Base-by-base conservation (phyloP, 2,888 invertebrate species). In the Parnassius smintheus region DNA sequence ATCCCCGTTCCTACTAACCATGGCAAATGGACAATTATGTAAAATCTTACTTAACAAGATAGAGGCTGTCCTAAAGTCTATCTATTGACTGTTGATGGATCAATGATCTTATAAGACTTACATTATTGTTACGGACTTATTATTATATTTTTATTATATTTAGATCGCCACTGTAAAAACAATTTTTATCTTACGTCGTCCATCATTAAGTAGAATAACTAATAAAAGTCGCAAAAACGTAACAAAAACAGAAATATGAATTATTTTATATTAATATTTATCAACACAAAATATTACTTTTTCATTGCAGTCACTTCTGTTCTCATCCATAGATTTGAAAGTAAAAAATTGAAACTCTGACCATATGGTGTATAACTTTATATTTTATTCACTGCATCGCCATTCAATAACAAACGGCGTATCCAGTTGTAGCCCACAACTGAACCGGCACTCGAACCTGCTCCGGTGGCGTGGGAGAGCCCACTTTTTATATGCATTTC, bases 391-490 rank as follows among this genome's bases (percentile, higher is more conserved):
- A n/a, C 44, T 35, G 11, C 59, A 55, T 51, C 55, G 54, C 52
- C 64, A 64, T 66, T 61, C 59, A 65, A 56, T 22, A 60, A 50
- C 49, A 51, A 42, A 41, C 53, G 46, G 50, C 10, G 22, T 13
- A 18, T 13, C 13, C 35, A 48, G 56, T 51, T 59, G 53, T 60
- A 13, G 18, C 22, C 54, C 54, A 49, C 59, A 55, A 59, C 45
- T 65, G 56, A 48, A 56, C 25, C 66, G 61, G 59, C 66, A 65
- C 67, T 63, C 66, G 65, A 73, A 75, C 72, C 68, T 63, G 70
- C 69, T 70, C 67, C 60, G 46, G 56, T 13, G 56, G 70, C 79
- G 78, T 78, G 79, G 75, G 78, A 78, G 69, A 69, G 64, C 51
- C 62, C 52, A 65, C 69, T 76, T 79, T 78, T 78, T 77, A 68